phyloP scores from a whole-genome alignment of 2,888 invertebrate species.

The Mystacides longicornis region DNA sequence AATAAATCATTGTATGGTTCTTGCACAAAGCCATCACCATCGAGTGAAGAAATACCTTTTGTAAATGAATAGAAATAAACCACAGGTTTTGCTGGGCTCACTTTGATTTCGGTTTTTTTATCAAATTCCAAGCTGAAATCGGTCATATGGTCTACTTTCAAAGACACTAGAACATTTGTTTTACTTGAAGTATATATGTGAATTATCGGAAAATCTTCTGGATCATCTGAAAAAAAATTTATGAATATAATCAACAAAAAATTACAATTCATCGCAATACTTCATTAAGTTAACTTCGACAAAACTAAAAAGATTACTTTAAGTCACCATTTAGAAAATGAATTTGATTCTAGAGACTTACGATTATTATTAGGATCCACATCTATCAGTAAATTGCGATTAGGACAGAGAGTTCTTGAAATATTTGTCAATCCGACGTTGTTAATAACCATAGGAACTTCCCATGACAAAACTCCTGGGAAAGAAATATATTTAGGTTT shows the following conservation, averaged over 20 bases:
- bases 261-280: no score
- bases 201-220: slow-evolving; percentile 51
- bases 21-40: neutral
- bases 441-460: slow-evolving; percentile 59
- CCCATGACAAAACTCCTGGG: slow-evolving; percentile 68
- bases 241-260: neutral
- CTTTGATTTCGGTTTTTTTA: slow-evolving; percentile 37
- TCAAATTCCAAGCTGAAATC: slow-evolving; percentile 51
- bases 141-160: slow-evolving; percentile 50
- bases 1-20: neutral
- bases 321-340: no score
- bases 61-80: slow-evolving; percentile 50
- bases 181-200: slow-evolving; percentile 62
- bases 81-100: slow-evolving; percentile 44
- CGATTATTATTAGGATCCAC: slow-evolving; percentile 22
- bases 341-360: neutral
- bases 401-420: slow-evolving; percentile 57
- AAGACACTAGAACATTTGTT: slow-evolving; percentile 47
- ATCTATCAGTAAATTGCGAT: slow-evolving; percentile 40
- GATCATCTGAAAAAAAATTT: neutral
- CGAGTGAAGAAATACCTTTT: neutral
- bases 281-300: no score
- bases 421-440: slow-evolving; percentile 47
- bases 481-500: neutral
- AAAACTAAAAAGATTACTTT: no score